phyloP scores from a whole-genome alignment of 2,888 invertebrate species.

The Drosophila hamatofila region DNA sequence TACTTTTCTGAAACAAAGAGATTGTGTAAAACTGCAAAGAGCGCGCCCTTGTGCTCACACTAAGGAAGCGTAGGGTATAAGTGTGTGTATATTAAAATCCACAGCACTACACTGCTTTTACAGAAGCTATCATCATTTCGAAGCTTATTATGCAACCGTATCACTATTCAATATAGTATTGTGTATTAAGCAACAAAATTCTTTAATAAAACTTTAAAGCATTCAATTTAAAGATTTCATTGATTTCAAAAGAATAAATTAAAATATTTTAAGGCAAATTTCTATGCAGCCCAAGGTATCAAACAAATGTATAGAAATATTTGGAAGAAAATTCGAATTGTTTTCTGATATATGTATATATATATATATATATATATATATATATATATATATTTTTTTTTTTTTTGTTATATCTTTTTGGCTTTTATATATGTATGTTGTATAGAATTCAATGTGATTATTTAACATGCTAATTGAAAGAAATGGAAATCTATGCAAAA shows the following conservation, averaged over 20 bases:
- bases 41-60: neutral
- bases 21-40: neutral
- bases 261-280: neutral
- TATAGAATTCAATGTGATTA: slow-evolving; percentile 8
- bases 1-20: neutral
- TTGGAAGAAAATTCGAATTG: neutral
- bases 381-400: neutral
- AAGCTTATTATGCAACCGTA: neutral
- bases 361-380: too few relatives aligned
- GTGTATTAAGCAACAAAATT: neutral
- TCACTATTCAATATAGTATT: neutral
- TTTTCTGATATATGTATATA: too few relatives aligned
- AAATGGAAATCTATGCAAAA: slow-evolving; percentile 60
- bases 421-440: neutral
- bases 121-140: neutral
- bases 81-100: neutral
- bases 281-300: neutral
- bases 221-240: neutral
- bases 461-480: slow-evolving; percentile 39
- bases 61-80: neutral
- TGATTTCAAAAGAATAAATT: neutral
- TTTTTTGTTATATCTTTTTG: neutral
- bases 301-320: neutral
- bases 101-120: neutral
- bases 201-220: neutral